Percentiles rank a stretch among this genome's conserved stretches.
Evolutionary conservation across 2,888 invertebrate species (phyloP).

Genomic region (Drosophila meridionalis): DNA sequence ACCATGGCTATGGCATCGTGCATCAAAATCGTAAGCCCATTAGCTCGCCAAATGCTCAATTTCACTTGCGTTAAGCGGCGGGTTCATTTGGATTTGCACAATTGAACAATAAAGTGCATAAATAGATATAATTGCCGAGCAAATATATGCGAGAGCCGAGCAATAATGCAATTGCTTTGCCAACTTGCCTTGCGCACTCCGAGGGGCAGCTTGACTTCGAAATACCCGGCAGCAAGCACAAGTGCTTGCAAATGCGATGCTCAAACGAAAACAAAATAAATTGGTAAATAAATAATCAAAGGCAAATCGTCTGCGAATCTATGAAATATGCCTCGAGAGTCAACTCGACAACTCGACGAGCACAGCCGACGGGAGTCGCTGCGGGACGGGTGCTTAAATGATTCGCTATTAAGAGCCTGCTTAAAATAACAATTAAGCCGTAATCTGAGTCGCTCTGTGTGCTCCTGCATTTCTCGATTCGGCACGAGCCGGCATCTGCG

Average conservation of each 20-base stretch:
- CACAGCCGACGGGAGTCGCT: background rate
- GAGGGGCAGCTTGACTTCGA: background rate
- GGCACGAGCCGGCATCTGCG: constrained; percentile 5
- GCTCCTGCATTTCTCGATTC: constrained; percentile 20
- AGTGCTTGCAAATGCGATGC: background rate
- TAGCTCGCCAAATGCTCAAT: constrained; percentile 10
- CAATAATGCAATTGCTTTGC: constrained; percentile 1
- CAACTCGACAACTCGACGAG: background rate
- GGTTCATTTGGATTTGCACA: background rate
- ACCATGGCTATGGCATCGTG: background rate
- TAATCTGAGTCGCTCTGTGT: constrained; percentile 26
- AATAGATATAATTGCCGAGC: constrained; percentile 11
- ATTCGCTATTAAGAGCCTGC: constrained; percentile 1
- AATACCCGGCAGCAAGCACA: background rate
- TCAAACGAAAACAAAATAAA: background rate
- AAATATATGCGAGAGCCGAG: constrained; percentile 4
- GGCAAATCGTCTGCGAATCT: background rate
- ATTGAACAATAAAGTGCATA: constrained; percentile 13
- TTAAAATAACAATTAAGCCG: constrained; percentile 47
- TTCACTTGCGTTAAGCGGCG: background rate
- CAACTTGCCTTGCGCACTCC: background rate
- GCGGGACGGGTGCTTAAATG: background rate
- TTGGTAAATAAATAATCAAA: background rate
- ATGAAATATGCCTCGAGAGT: background rate
- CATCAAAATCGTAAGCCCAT: background rate